These are phyloP conservation scores for Bradypus variegatus DNA, from an alignment of 2,797 vertebrate genomes.

Conservation along the genomic window DNA sequence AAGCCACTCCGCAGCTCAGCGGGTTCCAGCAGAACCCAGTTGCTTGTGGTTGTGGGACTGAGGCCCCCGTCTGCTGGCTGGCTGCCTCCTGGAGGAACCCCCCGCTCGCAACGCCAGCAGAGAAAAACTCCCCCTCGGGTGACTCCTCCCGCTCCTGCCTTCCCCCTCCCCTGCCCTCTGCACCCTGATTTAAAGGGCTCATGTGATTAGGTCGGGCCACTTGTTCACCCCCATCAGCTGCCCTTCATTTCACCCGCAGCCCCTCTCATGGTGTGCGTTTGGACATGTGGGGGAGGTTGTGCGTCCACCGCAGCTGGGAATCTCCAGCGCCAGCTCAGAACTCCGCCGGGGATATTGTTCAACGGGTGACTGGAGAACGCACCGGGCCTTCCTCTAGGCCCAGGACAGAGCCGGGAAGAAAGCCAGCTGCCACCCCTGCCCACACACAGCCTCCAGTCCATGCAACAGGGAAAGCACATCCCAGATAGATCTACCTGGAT, in stretches of 20 bases:
- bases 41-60: neutral
- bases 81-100: rapidly evolving
- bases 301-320: neutral
- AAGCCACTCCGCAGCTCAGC: neutral
- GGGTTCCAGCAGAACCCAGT: neutral
- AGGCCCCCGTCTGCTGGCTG: too few relatives aligned
- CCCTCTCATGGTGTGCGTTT: neutral
- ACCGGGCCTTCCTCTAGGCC: rapidly evolving
- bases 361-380: rapidly evolving
- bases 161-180: neutral
- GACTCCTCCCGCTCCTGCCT: too few relatives aligned
- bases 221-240: too few relatives aligned
- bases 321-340: neutral
- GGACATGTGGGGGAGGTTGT: neutral
- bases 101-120: too few relatives aligned
- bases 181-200: neutral
- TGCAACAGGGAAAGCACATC: neutral
- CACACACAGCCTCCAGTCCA: neutral
- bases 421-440: neutral
- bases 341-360: rapidly evolving
- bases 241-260: neutral
- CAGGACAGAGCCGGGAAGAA: rapidly evolving
- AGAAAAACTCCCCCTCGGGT: rapidly evolving
- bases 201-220: neutral
- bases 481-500: too few relatives aligned